Evolutionary conservation across 2,888 invertebrate genomes (phyloP), one percentile per base, ranked within the genome.

Genomic region (Atethmia centrago): DNA sequence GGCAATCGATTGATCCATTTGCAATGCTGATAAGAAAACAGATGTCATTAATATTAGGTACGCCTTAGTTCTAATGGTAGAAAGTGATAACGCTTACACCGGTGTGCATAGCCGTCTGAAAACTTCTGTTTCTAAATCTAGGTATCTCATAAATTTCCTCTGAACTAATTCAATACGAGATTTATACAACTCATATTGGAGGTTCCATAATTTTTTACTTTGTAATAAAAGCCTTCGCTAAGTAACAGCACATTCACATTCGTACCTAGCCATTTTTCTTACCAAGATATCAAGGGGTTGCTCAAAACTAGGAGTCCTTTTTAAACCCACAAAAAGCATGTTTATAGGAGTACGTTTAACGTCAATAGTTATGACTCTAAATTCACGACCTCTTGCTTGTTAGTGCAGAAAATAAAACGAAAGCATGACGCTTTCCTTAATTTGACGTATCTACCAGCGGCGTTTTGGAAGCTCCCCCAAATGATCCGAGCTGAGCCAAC

Each of bases 401-500:
- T 16, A 55, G 16, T 31, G n/a, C 25, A 64, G 49, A 14, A 58
- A 69, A 78, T 49, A 69, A 69, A 76, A 25, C 59, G 71, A 58
- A 63, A 62, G 10, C 45, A 55, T 47, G 31, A 19, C 21, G 45
- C 16, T 36, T 9, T 40, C 28, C 58, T 45, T 73, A 56, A 80
- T 77, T 80, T 53, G 42, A 53, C 73, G 36, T 45, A 21, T 7
- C 14, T 42, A 42, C 12, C 45, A 72, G 21, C 53, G 31, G 55
- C 21, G 42, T 69, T 55, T 61, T 53, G 28, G n/a, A 59, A 76
- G 69, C 47, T 62, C 19, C 56, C 70, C 58, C 56, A 66, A 68
- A 70, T 63, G 64, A 53, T 79, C 83, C 61, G 12, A 21, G 53
- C 53, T 53, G 59, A 67, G 55, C 81, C 68, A 68, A 71, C 80